These are phyloP conservation scores for Phyllotreta cruciferae DNA, from an alignment of 2,888 invertebrate species.

Conservation along the genomic window DNA sequence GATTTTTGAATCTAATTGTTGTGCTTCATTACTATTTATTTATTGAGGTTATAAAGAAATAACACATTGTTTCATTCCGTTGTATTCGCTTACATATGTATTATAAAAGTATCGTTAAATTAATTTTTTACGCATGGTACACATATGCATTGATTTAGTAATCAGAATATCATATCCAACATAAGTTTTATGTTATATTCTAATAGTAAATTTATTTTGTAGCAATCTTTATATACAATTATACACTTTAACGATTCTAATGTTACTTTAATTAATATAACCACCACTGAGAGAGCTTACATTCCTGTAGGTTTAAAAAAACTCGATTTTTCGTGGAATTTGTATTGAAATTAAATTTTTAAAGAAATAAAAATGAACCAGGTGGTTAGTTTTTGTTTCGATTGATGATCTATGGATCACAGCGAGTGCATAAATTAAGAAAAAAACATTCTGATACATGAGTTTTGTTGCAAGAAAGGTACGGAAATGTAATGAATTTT, in stretches of 20 bases:
- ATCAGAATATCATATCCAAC: constrained; percentile 8
- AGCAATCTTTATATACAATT: constrained; percentile 23
- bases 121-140: not conserved
- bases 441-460: no score
- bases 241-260: constrained; percentile 8
- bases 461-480: no score
- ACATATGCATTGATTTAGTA: constrained; percentile 12
- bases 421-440: no score
- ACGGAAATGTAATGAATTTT: no score
- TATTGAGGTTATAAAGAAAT: no score
- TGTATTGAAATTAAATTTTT: no score
- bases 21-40: no score
- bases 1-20: no score
- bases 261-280: not conserved
- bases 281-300: not conserved
- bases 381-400: no score
- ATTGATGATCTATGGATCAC: no score
- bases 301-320: not conserved
- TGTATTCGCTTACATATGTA: constrained; percentile 5
- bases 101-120: not conserved
- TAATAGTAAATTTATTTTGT: constrained; percentile 24
- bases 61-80: not conserved
- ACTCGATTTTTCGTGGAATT: no score
- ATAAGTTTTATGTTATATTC: constrained; percentile 15
- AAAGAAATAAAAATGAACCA: no score